Base-by-base conservation (phyloP, 2,888 invertebrate species). In the Hylaea fasciaria region DNA sequence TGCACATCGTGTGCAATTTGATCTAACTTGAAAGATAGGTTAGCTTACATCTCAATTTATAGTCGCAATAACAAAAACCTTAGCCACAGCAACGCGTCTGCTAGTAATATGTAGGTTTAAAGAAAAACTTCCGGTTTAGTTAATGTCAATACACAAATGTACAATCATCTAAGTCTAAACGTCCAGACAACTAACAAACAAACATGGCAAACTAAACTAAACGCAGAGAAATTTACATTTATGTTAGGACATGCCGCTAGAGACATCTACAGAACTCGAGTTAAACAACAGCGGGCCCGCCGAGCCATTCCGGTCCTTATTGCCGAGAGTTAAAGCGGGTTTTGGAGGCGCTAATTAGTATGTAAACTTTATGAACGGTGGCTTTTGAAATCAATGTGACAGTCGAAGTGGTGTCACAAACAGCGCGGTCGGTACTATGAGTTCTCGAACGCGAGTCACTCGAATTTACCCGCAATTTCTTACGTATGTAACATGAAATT, bases 321-420 rank as follows among this genome's bases (percentile, higher is more conserved):
- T 46, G 11, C 22, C 13, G 16, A 5, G 13, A 9, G 0, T 1
- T 48, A 58, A 46, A 35, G 48, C 37, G n/a, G 5, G 53, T 48
- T 57, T 63, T 61, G 17, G 17, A 28, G 60, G 52, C 39, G 14
- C 11, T 47, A 66, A 70, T 69, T 67, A 71, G 64, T 67, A 44
- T 76, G 75, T 64, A 71, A 76, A 78, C 75, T 71, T 65, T 67
- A 59, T 70, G 66, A 65, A 59, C 58, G 62, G 54, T 63, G 67
- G 51, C 57, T 62, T 62, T 69, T 62, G 71, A 76, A 76, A 74
- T 75, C 71, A 71, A 68, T 69, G 74, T 71, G 71, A 78, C 76
- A 70, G 62, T 50, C 66, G 61, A 66, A 70, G 70, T 61, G 58
- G 56, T 76, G 79, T 76, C 79, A 77, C 44, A 22, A 37, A 17